These are phyloP conservation scores for Furnarius figulus DNA, from an alignment of 2,113 vertebrate species.

Conservation along the genomic window DNA sequence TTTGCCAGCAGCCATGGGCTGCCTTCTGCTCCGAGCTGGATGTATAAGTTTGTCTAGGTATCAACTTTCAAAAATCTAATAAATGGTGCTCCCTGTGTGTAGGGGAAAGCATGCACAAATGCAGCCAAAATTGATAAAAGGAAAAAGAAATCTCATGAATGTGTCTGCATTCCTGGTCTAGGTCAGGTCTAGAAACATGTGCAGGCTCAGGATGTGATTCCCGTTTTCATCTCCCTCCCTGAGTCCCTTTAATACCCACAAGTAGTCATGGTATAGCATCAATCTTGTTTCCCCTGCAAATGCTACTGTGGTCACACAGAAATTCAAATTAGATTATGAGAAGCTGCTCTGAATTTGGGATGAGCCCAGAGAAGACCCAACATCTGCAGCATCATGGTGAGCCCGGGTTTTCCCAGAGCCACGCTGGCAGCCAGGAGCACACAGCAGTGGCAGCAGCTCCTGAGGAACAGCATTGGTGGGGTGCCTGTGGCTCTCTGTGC, in stretches of 20 bases:
- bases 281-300: not conserved
- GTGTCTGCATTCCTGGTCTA: not conserved
- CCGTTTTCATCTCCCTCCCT: accelerated
- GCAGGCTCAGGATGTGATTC: not conserved
- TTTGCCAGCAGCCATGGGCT: not conserved
- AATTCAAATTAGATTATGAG: not conserved
- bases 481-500: not conserved
- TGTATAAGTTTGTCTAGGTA: not conserved
- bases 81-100: not conserved
- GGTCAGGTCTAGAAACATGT: not conserved
- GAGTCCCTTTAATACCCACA: not conserved
- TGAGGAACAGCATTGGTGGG: not conserved
- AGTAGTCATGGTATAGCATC: not conserved
- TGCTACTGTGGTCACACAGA: not conserved
- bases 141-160: not conserved
- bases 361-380: not conserved
- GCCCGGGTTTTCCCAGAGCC: not conserved
- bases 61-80: not conserved
- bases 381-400: accelerated
- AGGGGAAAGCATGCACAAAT: not conserved
- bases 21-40: not conserved
- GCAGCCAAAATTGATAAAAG: not conserved
- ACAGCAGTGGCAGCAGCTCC: not conserved
- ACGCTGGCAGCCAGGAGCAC: accelerated
- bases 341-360: not conserved